Evolutionary conservation across 2,888 invertebrate genomes (phyloP).

Genomic region (Drosophila demipolita): DNA sequence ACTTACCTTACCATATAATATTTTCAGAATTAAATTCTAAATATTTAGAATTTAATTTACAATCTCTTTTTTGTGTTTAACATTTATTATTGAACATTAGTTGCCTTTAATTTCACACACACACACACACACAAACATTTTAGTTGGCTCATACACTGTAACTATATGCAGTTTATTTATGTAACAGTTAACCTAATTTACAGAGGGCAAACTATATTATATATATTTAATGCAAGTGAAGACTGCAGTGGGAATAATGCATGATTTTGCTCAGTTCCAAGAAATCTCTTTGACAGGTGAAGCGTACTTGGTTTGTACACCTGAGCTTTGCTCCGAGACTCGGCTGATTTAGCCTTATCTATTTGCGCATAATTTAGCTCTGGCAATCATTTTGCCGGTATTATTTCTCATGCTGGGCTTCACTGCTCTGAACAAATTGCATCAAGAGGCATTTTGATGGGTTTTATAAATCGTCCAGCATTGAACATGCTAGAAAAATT

Average conservation of each 20-base stretch:
- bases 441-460: constrained; percentile 55
- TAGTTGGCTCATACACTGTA: background rate
- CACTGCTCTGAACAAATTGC: constrained; percentile 37
- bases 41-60: background rate
- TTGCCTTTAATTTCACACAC: background rate
- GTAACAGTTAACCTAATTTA: background rate
- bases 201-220: background rate
- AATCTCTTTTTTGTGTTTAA: background rate
- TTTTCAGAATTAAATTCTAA: background rate
- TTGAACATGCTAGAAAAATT: constrained; percentile 52
- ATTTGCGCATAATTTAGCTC: background rate
- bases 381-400: background rate
- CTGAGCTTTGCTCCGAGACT: background rate
- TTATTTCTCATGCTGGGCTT: constrained; percentile 1
- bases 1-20: background rate
- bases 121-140: background rate
- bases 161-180: background rate
- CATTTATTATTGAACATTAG: background rate
- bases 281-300: background rate
- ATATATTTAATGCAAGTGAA: background rate
- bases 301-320: background rate
- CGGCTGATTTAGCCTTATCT: constrained; percentile 2
- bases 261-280: background rate
- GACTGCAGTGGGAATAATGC: background rate
- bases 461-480: constrained; percentile 60